Conservation (phyloP, 1,140 invertebrate genomes). For the Polypedilum pembai region DNA sequence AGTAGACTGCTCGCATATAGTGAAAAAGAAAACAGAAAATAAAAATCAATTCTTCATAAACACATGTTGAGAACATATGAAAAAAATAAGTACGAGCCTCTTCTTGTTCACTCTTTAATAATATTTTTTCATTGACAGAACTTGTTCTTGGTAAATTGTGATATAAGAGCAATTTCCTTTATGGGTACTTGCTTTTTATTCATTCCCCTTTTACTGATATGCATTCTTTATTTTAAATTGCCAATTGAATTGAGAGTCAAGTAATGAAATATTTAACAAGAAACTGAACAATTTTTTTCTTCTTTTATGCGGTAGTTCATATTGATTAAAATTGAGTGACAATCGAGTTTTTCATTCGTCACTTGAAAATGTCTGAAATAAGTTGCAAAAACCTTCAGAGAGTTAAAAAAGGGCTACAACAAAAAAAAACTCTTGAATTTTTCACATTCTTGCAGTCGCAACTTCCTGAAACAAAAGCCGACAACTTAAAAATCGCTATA, state of each 20-base stretch:
- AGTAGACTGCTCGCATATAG: background rate
- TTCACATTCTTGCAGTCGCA: too few species aligned
- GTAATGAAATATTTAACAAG: background rate
- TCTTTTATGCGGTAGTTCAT: too few species aligned
- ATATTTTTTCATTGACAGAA: background rate
- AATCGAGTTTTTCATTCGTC: too few species aligned
- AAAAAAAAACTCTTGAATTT: too few species aligned
- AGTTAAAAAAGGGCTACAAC: too few species aligned
- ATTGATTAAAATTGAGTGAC: too few species aligned
- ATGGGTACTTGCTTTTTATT: slow-evolving; percentile 20
- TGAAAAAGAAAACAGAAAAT: background rate
- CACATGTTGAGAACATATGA: slow-evolving; percentile 11
- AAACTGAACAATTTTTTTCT: too few species aligned
- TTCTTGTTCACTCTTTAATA: too few species aligned
- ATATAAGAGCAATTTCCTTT: slow-evolving; percentile 21
- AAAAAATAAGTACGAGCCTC: too few species aligned
- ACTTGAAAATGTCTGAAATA: too few species aligned
- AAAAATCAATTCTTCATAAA: background rate
- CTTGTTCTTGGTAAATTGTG: background rate
- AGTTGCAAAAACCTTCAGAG: too few species aligned
- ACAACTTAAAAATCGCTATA: background rate
- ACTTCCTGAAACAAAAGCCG: background rate
- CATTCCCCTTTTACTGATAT: background rate
- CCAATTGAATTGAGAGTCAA: background rate
- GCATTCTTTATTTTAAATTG: background rate